These are phyloP conservation scores for Onychomys torridus DNA, from an alignment of 2,797 vertebrate genomes.

Conservation along the genomic window DNA sequence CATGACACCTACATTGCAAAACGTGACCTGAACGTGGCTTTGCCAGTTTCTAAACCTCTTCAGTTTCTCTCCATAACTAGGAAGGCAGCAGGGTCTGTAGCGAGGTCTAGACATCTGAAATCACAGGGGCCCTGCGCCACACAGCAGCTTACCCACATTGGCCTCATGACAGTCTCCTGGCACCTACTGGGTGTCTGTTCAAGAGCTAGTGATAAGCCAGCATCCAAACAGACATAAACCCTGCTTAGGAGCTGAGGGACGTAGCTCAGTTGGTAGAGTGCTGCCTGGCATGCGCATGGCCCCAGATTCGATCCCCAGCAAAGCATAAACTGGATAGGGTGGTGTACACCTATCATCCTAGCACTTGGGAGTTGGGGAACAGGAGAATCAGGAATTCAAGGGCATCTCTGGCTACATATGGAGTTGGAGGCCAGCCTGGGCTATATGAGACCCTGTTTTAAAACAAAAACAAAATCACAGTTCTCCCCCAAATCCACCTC, in stretches of 20 bases:
- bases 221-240: neutral
- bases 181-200: neutral
- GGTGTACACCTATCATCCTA: neutral
- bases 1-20: neutral
- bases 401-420: neutral
- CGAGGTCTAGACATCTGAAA: neutral
- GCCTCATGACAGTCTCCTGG: neutral
- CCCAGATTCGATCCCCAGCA: neutral
- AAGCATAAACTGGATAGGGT: no score
- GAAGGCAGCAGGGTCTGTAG: neutral
- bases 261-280: neutral
- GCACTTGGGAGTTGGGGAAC: no score
- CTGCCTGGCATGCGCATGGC: neutral
- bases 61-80: neutral
- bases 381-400: neutral
- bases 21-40: neutral
- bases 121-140: neutral
- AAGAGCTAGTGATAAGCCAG: rapidly evolving
- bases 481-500: neutral
- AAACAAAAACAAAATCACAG: neutral
- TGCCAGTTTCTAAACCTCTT: neutral
- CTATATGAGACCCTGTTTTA: neutral
- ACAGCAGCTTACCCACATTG: no score
- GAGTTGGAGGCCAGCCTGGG: neutral
- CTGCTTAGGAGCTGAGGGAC: neutral